These are phyloP conservation scores for Corythoichthys intestinalis DNA, from an alignment of 2,113 vertebrate genomes.

Conservation along the genomic window DNA sequence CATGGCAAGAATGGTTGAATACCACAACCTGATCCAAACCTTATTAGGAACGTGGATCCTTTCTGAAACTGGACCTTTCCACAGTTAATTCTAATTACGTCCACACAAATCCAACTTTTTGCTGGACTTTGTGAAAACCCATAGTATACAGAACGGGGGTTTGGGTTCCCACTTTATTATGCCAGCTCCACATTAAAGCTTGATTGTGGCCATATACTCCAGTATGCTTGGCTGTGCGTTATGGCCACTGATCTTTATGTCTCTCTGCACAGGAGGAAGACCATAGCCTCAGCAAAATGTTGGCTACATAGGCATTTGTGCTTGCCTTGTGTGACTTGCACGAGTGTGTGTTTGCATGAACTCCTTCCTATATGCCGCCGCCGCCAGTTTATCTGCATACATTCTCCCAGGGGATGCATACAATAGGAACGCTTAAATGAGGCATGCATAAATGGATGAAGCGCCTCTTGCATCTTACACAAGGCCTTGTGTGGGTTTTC, in stretches of 20 bases:
- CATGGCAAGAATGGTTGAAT: too few relatives aligned
- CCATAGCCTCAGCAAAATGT: conserved; percentile 57
- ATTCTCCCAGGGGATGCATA: conserved; percentile 49
- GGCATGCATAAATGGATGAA: conserved; percentile 64
- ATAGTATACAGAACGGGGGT: conserved; percentile 45
- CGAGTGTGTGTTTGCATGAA: conserved; percentile 15
- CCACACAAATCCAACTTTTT: conserved; percentile 37
- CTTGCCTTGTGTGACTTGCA: conserved; percentile 1
- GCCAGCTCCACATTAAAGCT: conserved; percentile 57
- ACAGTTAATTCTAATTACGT: conserved; percentile 17
- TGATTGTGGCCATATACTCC: conserved; percentile 59
- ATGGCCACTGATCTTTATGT: conserved; percentile 61
- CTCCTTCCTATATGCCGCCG: conserved; percentile 11
- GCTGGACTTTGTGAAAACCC: conserved; percentile 18
- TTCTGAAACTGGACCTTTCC: background rate
- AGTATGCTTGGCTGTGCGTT: conserved; percentile 63
- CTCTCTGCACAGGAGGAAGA: conserved; percentile 44
- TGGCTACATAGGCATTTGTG: conserved; percentile 30
- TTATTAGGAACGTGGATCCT: too few relatives aligned
- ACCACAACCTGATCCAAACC: too few relatives aligned
- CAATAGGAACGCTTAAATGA: conserved; percentile 60
- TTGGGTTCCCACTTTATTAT: conserved; percentile 51
- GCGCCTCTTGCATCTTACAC: conserved; percentile 23
- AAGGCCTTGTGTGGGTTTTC: conserved; percentile 36
- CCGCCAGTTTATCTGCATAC: conserved; percentile 51